Conservation (phyloP, 53 echinoderm and acorn worm genomes). For the Pentamera pediparva region DNA sequence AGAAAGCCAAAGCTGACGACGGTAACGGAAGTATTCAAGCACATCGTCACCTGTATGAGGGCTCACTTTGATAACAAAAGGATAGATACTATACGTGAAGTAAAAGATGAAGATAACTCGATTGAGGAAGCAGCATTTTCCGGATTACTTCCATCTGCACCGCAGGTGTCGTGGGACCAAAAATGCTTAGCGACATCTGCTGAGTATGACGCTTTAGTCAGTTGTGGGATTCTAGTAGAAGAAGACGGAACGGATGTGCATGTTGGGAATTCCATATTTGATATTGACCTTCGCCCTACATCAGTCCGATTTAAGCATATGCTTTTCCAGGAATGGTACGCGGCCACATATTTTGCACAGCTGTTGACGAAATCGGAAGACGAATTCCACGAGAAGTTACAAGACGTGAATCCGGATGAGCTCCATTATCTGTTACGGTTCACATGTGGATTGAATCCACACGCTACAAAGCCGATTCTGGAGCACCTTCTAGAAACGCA, state of each 20-base stretch:
- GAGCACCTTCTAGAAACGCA: not conserved
- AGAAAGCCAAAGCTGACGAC: not conserved
- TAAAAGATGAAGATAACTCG: not conserved
- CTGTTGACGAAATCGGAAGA: not conserved
- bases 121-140: not conserved
- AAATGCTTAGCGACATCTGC: not conserved
- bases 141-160: not conserved
- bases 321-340: not conserved
- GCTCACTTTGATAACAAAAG: not conserved
- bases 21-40: not conserved
- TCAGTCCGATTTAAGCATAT: not conserved
- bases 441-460: not conserved
- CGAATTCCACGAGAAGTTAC: not conserved
- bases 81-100: not conserved
- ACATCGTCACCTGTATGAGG: constrained; percentile 3
- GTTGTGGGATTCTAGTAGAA: not conserved
- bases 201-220: not conserved
- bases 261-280: not conserved
- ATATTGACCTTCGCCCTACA: not conserved
- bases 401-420: not conserved
- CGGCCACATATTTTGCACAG: not conserved
- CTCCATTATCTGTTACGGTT: not conserved
- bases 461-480: not conserved
- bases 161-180: not conserved
- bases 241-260: not conserved